phyloP scores from a whole-genome alignment of 2,888 invertebrate species.

The Rotaria sp. region DNA sequence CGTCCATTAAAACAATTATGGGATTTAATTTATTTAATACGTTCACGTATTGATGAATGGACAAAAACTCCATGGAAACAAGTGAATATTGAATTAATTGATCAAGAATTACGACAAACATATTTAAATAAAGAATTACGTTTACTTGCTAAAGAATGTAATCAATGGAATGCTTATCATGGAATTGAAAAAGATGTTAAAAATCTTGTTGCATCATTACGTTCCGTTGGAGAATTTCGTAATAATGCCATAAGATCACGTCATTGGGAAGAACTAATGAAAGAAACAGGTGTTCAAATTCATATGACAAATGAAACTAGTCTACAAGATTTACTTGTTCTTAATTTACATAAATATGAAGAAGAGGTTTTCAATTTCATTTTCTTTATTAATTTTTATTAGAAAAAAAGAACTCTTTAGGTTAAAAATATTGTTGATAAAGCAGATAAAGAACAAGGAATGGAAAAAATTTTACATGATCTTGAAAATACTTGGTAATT shows the following conservation, averaged over 20 bases:
- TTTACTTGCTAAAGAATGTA: slow-evolving; percentile 85
- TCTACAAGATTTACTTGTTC: slow-evolving; percentile 75
- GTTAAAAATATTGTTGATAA: slow-evolving; percentile 87
- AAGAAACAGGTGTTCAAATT: slow-evolving; percentile 78
- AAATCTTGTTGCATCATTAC: slow-evolving; percentile 85
- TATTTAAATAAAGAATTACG: slow-evolving; percentile 61
- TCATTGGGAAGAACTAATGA: slow-evolving; percentile 93
- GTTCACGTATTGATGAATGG: slow-evolving; percentile 86
- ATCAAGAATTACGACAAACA: slow-evolving; percentile 87
- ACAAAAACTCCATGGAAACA: slow-evolving; percentile 92
- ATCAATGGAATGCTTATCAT: slow-evolving; percentile 81
- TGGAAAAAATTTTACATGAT: slow-evolving; percentile 87
- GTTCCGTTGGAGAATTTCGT: slow-evolving; percentile 87
- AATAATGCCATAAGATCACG: slow-evolving; percentile 89
- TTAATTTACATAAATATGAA: slow-evolving; percentile 90
- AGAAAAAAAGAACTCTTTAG: background rate
- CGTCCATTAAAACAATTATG: slow-evolving; percentile 72
- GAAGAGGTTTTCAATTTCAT: slow-evolving; percentile 64
- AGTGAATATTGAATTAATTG: slow-evolving; percentile 76
- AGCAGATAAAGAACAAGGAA: slow-evolving; percentile 94
- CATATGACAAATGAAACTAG: slow-evolving; percentile 87
- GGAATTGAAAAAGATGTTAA: slow-evolving; percentile 83
- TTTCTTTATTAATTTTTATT: background rate
- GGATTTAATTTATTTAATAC: slow-evolving; percentile 85
- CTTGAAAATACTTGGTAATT: slow-evolving; percentile 78